phyloP scores from a whole-genome alignment of 2,113 vertebrate genomes.

The Vulpes vulpes region DNA sequence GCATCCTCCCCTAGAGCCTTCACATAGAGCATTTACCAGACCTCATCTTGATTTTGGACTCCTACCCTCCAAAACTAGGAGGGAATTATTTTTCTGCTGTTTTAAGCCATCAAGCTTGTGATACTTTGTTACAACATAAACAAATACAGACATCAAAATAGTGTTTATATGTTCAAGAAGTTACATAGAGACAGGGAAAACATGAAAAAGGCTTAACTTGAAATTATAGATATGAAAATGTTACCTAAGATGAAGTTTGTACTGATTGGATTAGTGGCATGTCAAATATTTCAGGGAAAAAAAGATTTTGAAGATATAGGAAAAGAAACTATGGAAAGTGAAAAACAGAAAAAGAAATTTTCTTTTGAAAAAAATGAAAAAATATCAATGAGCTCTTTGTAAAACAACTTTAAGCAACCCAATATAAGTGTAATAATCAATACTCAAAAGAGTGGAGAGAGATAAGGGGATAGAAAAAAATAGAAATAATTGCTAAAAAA shows the following conservation, averaged over 20 bases:
- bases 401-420: not conserved
- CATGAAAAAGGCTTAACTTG: not conserved
- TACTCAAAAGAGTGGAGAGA: not conserved
- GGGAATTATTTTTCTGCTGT: not conserved
- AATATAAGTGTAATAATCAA: not conserved
- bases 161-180: not conserved
- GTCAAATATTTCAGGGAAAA: not conserved
- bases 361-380: not conserved
- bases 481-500: not conserved
- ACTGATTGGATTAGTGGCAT: not conserved
- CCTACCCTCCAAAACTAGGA: not conserved
- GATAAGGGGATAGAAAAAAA: not conserved
- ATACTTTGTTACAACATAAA: not conserved
- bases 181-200: not conserved
- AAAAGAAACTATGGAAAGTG: not conserved
- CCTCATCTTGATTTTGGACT: not conserved
- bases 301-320: not conserved
- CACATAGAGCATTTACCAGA: not conserved
- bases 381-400: not conserved
- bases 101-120: not conserved
- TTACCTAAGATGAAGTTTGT: not conserved
- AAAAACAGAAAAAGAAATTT: not conserved
- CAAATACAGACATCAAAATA: not conserved
- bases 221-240: slow-evolving; percentile 18
- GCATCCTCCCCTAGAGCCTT: not conserved